A percentile compares a stretch with the other conserved stretches of the same genome.
Conservation (phyloP, 2,113 vertebrate species). For the Oreocharis arfaki region DNA sequence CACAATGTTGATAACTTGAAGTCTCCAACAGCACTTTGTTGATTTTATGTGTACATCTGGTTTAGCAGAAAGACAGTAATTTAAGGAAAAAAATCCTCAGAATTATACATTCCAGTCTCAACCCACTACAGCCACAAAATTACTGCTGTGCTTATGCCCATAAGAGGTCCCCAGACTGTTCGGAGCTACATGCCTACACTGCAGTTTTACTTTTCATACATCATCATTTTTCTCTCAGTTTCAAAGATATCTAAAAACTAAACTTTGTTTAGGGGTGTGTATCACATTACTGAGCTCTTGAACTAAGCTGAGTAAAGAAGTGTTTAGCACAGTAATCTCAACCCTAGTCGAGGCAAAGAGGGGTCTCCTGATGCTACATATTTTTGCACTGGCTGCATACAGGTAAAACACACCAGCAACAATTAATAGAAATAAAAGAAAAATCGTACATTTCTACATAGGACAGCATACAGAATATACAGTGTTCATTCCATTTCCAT, state of each 20-base stretch:
- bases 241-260: neutral
- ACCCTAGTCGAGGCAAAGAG: neutral
- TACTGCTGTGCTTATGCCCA: neutral
- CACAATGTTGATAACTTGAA: neutral
- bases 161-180: neutral
- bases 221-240: neutral
- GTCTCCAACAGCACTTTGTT: neutral
- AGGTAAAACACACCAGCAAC: neutral
- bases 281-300: neutral
- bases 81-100: neutral
- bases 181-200: neutral
- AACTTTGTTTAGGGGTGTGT: neutral
- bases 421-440: neutral
- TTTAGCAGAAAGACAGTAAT: neutral
- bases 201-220: neutral
- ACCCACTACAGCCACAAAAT: conserved; percentile 16
- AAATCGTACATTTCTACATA: neutral
- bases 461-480: neutral
- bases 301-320: neutral
- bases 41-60: neutral
- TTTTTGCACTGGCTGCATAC: neutral
- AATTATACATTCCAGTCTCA: conserved; percentile 25
- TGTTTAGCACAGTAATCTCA: neutral
- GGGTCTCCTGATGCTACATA: neutral
- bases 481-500: neutral